Evolutionary conservation across 2,113 vertebrate species (phyloP).

Genomic region (Callocephalon fimbriatum): DNA sequence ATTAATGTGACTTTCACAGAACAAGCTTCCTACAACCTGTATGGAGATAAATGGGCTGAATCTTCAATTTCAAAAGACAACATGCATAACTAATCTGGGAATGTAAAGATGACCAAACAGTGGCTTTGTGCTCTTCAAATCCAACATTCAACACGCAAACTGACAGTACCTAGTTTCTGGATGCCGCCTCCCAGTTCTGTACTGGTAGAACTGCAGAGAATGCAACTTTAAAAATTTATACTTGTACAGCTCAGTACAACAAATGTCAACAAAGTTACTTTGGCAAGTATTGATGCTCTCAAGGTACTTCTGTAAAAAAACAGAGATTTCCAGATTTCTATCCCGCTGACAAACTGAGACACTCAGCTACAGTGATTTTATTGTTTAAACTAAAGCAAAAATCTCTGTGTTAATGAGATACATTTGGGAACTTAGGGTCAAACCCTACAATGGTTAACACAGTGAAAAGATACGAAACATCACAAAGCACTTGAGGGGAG

Average conservation of each 20-base stretch:
- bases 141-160: rapidly evolving
- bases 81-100: not conserved
- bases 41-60: not conserved
- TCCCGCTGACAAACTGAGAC: not conserved
- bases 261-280: not conserved
- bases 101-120: not conserved
- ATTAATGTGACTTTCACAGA: not conserved
- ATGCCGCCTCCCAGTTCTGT: not conserved
- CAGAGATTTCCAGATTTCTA: not conserved
- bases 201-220: not conserved
- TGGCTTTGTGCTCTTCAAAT: not conserved
- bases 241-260: not conserved
- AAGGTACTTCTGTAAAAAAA: not conserved
- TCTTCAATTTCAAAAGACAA: not conserved
- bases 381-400: conserved; percentile 13
- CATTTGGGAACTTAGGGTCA: conserved; percentile 37
- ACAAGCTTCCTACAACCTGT: not conserved
- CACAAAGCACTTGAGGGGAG: conserved; percentile 65
- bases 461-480: conserved; percentile 59
- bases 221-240: not conserved
- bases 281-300: not conserved
- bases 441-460: conserved; percentile 12
- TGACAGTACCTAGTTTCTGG: not conserved
- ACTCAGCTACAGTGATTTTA: not conserved
- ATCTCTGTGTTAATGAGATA: conserved; percentile 21